phyloP scores from a whole-genome alignment of 2,113 vertebrate species.

The Stercorarius parasiticus region DNA sequence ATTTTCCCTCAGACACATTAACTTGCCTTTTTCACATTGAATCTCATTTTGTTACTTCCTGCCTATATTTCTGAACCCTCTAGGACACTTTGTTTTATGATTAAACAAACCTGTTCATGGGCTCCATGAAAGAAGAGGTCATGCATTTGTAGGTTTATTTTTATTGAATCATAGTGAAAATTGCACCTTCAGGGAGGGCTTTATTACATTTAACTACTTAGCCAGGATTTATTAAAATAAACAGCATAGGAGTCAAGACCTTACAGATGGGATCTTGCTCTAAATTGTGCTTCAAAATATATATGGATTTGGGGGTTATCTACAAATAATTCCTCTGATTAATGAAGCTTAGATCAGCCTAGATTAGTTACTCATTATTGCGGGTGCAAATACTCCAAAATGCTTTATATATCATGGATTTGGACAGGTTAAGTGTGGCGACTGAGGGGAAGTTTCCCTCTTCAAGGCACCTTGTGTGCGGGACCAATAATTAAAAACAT shows the following conservation, averaged over 20 bases:
- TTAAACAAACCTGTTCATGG: conserved; percentile 48
- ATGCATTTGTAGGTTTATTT: conserved; percentile 40
- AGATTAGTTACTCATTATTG: not conserved
- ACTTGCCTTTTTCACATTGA: not conserved
- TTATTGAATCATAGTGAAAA: conserved; percentile 57
- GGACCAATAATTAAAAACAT: not conserved
- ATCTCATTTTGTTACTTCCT: conserved; percentile 58
- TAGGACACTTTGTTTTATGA: conserved; percentile 25
- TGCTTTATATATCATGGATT: not conserved
- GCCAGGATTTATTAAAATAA: conserved; percentile 62
- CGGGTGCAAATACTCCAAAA: not conserved
- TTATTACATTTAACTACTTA: conserved; percentile 57
- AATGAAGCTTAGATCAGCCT: not conserved
- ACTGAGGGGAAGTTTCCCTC: not conserved
- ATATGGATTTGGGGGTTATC: not conserved
- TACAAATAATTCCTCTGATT: not conserved
- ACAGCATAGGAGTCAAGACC: conserved; percentile 15
- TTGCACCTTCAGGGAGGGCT: conserved; percentile 41
- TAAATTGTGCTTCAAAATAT: not conserved
- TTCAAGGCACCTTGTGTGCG: not conserved
- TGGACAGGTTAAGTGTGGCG: not conserved
- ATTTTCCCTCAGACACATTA: conserved; percentile 27
- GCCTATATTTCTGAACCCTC: conserved; percentile 31
- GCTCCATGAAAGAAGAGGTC: conserved; percentile 12
- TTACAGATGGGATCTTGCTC: not conserved